Base-by-base conservation (phyloP, 1,140 invertebrate genomes). In the Calephelis nemesis region DNA sequence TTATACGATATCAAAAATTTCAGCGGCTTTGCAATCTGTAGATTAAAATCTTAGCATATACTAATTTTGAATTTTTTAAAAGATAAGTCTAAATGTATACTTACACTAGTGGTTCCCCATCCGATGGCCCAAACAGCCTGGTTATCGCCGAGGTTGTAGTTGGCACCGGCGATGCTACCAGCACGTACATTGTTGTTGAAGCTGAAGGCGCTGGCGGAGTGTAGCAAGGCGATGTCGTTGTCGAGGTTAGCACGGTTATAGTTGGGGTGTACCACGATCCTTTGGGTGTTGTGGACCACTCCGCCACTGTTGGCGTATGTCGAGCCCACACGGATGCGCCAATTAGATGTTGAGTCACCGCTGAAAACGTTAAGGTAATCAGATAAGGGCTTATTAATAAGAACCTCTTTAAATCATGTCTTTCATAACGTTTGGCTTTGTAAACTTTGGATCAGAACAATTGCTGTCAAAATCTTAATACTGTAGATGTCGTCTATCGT, bases 81-180 rank as follows among this genome's bases (percentile, higher is more conserved):
- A 30, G 30, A 30, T 30, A 30, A 45, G 42, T 45, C 42, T 45
- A 45, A 45, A 45, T 1, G 42, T 45, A 9, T 62, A 65, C 72
- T 71, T 75, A 93, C 92, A 60, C 81, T 73, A 5, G 82, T 74
- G 54, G 88, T 78, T 45, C 94, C 94, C 94, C 94, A 95, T 63
- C 94, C 94, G 10, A 91, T 90, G 0, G 93, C 89, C 19, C 82
- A 87, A n/a, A 92, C 93, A 12, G 77, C 63, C 4, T 76, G 81
- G 11, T 88, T 88, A 11, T 82, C 79, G 0, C 65, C 66, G 5
- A 83, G 66, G 13, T 73, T 71, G 64, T 78, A 82, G 63, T 77
- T 79, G 8, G 72, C 1, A 1, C 78, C 81, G 9, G 82, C 76
- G 30, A 86, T 76, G 39, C 50, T 40, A 8, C 69, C 69, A 6